Evolutionary conservation across 2,113 vertebrate species (phyloP), one percentile per base, ranked within the genome.

Genomic region (Naja naja): DNA sequence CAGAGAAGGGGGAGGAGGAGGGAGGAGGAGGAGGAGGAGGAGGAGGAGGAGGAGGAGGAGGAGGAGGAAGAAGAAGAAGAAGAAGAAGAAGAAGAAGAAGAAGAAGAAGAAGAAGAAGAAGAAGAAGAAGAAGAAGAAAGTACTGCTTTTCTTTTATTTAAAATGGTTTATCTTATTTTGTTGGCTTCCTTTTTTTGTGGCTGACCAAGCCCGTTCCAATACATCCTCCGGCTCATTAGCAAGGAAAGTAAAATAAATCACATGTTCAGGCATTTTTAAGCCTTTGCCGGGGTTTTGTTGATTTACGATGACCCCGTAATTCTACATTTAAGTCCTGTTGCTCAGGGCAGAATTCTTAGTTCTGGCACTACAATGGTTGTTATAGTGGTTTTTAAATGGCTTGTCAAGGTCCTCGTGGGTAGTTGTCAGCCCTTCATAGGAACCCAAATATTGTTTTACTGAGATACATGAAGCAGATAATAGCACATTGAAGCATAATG

Each of bases 71-170:
- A 0, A 1, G 47, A 7, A 47, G 47, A 1, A 8, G 45, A 1
- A 47, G 47, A 8, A 47, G 47, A 1, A 47, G 1, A 7, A 47
- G 5, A 6, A 47, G 47, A 9, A 47, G 47, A 8, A 47, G 47
- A 9, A 47, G 7, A 0, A 47, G 7, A 0, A 47, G 47, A 1
- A 47, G 47, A 1, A 47, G 47, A 1, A 47, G 47, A 1, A 47
- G 47, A 1, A 47, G 47, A 1, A 47, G 47, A 1, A 47, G 47
- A 8, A 47, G 47, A 8, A 47, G 47, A 2, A n/a, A n/a, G n/a
- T 22, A 22, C 55, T 56, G 55, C 5, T 52, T 52, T 52, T 52
- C 10, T 52, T 52, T 52, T 52, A 52, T 52, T 52, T 52, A 52
- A 52, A 52, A 52, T 12, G 11, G 11, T 52, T 52, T 52, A 52